Evolutionary conservation across 2,797 vertebrate genomes (phyloP).

Genomic region (Ctenopoma multispine): DNA sequence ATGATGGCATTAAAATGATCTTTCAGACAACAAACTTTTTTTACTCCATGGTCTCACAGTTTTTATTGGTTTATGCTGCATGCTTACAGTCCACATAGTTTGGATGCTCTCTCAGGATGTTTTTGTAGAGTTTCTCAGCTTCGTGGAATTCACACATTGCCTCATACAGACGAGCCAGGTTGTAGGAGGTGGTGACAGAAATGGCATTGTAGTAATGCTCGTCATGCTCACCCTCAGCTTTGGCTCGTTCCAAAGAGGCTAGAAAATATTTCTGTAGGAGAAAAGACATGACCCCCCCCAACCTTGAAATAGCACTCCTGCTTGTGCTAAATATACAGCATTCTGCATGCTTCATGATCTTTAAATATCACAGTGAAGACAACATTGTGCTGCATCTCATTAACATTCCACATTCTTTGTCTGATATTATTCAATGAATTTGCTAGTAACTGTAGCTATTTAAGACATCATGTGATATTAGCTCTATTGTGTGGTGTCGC

Average conservation of each 20-base stretch:
- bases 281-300: not conserved
- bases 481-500: not conserved
- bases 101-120: conserved; percentile 97
- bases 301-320: conserved; percentile 15
- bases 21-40: not conserved
- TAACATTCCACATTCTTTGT: not conserved
- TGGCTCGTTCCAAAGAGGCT: conserved; percentile 96
- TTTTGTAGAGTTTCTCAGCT: conserved; percentile 98
- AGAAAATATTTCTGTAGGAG: conserved; percentile 94
- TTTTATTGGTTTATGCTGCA: not conserved
- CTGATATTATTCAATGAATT: not conserved
- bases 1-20: not conserved
- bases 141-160: conserved; percentile 99
- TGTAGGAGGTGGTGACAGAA: conserved; percentile 98
- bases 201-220: conserved; percentile 99
- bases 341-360: not conserved
- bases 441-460: not conserved
- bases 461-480: not conserved
- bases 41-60: not conserved
- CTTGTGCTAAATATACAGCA: not conserved
- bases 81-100: conserved; percentile 99
- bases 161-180: conserved; percentile 96
- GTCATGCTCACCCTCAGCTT: conserved; percentile 98
- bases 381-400: not conserved
- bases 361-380: not conserved